Evolutionary conservation across 2,113 vertebrate genomes (phyloP).

Genomic region (Coregonus clupeaformis): DNA sequence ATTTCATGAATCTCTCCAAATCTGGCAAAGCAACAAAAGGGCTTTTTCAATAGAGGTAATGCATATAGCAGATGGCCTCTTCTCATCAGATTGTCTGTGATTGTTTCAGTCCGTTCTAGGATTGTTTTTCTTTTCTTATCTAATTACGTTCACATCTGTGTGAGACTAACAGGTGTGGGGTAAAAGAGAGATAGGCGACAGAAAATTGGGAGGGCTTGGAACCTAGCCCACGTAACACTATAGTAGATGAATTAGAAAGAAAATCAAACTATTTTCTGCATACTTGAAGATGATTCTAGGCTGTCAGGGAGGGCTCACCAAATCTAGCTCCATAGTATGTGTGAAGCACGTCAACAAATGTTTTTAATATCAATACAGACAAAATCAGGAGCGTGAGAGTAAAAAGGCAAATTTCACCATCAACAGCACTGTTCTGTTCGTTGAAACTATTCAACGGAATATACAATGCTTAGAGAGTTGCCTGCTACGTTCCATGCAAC

Average conservation of each 20-base stretch:
- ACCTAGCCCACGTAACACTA: constrained; percentile 67
- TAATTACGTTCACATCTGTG: constrained; percentile 76
- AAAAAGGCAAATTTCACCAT: background rate
- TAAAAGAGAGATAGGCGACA: constrained; percentile 75
- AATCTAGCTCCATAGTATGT: background rate
- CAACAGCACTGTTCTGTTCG: background rate
- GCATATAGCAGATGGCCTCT: constrained; percentile 87
- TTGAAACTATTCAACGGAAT: too few species aligned
- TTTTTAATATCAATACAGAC: background rate
- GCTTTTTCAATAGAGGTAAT: constrained; percentile 70
- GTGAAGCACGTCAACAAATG: background rate
- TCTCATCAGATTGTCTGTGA: constrained; percentile 80
- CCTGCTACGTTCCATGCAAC: background rate
- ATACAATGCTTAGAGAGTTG: too few species aligned
- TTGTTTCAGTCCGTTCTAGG: constrained; percentile 83
- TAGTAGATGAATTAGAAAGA: constrained; percentile 78
- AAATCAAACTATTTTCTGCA: background rate
- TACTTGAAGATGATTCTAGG: background rate
- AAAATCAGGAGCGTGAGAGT: background rate
- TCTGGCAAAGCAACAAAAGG: constrained; percentile 43
- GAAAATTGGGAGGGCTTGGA: constrained; percentile 69
- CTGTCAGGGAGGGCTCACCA: background rate
- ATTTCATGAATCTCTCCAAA: constrained; percentile 53
- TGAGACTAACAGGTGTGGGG: constrained; percentile 88
- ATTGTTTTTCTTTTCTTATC: constrained; percentile 68